Conservation (phyloP, 1,140 invertebrate genomes). For the Drosophila tristis region DNA sequence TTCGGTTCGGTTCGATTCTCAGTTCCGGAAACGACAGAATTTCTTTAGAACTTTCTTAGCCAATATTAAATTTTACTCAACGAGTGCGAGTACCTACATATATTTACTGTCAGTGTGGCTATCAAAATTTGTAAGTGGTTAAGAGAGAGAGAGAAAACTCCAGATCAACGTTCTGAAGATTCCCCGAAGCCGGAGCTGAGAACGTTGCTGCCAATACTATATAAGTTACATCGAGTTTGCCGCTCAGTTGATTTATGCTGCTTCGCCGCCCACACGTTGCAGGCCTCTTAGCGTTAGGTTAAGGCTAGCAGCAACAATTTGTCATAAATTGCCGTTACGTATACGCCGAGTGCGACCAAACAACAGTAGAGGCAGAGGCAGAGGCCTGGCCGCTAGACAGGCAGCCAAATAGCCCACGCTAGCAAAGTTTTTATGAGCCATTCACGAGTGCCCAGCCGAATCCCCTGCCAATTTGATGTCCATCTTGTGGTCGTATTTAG, state of each 20-base stretch:
- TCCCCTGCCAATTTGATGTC: slow-evolving; percentile 56
- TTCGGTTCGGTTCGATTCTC: neutral
- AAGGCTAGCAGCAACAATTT: slow-evolving; percentile 78
- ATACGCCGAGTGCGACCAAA: slow-evolving; percentile 43
- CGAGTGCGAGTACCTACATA: too few relatives aligned
- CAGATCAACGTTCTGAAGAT: neutral
- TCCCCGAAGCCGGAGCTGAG: neutral
- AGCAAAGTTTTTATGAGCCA: slow-evolving; percentile 74
- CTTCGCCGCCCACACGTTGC: slow-evolving; percentile 64
- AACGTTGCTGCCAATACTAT: slow-evolving; percentile 10
- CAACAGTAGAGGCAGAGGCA: neutral
- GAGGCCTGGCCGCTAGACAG: slow-evolving; percentile 17
- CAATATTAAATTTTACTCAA: too few relatives aligned
- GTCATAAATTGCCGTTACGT: slow-evolving; percentile 71
- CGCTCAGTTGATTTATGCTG: slow-evolving; percentile 69
- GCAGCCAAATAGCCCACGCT: slow-evolving; percentile 60
- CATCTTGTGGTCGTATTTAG: slow-evolving; percentile 79
- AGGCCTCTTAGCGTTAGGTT: slow-evolving; percentile 64
- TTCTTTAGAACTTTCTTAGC: too few relatives aligned
- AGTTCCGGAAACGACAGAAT: neutral
- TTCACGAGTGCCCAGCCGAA: slow-evolving; percentile 9
- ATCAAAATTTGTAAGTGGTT: too few relatives aligned
- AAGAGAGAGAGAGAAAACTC: too few relatives aligned
- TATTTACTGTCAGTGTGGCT: too few relatives aligned
- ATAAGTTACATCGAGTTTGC: slow-evolving; percentile 43